Evolutionary conservation across 1,140 invertebrate genomes (phyloP).

Genomic region (Thereuonema tuberculata): DNA sequence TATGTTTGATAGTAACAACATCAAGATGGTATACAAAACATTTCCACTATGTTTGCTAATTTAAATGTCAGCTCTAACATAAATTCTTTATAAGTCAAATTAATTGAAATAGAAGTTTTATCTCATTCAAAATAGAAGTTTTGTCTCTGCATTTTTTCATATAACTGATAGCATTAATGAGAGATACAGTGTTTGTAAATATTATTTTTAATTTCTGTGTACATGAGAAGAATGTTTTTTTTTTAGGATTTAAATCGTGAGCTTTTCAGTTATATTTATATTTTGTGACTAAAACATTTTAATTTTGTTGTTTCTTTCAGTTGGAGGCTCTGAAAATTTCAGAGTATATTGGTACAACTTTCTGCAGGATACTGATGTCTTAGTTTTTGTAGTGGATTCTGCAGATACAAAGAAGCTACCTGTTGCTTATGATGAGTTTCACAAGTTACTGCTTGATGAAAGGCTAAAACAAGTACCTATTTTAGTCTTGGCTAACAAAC

Average conservation of each 20-base stretch:
- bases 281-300: background rate
- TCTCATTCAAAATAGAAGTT: too few species aligned
- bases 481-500: constrained; percentile 8
- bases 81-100: too few species aligned
- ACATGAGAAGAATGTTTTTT: background rate
- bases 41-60: too few species aligned
- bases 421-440: background rate
- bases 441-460: constrained; percentile 2
- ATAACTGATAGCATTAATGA: too few species aligned
- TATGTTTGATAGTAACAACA: too few species aligned
- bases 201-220: too few species aligned
- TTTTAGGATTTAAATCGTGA: constrained; percentile 2
- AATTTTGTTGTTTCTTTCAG: constrained; percentile 9
- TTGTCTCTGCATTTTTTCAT: too few species aligned
- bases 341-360: constrained; percentile 35
- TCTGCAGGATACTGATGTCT: constrained; percentile 35
- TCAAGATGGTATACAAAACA: too few species aligned
- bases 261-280: background rate
- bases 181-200: background rate
- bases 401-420: constrained; percentile 1
- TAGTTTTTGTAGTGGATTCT: constrained; percentile 36
- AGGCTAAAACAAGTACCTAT: background rate
- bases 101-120: too few species aligned
- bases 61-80: too few species aligned
- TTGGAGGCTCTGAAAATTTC: constrained; percentile 32